Evolutionary conservation across 2,888 invertebrate genomes (phyloP).

Genomic region (Alentia gelatinosa): DNA sequence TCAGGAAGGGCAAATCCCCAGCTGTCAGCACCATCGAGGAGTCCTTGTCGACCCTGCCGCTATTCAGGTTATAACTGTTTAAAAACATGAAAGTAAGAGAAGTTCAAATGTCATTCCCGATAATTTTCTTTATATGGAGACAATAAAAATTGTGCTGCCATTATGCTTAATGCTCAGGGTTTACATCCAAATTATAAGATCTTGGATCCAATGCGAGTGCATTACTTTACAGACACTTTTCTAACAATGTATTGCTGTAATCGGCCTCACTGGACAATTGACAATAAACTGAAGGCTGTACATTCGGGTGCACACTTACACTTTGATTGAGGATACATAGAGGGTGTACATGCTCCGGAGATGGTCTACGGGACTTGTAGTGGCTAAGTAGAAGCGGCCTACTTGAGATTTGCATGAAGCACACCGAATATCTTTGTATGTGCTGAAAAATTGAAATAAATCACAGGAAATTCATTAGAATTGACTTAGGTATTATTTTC

Average conservation of each 20-base stretch:
- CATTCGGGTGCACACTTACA: too few species aligned
- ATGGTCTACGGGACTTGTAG: not conserved
- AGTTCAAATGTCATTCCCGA: too few species aligned
- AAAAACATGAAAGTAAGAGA: too few species aligned
- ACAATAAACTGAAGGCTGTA: not conserved
- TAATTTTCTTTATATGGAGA: too few species aligned
- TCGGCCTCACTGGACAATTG: not conserved
- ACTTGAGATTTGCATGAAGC: not conserved
- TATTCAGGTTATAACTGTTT: not conserved
- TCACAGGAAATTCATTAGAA: too few species aligned
- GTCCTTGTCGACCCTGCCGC: not conserved
- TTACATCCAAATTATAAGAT: too few species aligned
- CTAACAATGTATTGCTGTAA: too few species aligned
- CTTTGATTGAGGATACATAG: not conserved
- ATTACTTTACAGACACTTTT: too few species aligned
- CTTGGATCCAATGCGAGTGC: too few species aligned
- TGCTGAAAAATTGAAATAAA: not conserved
- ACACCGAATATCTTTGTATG: not conserved
- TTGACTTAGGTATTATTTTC: too few species aligned
- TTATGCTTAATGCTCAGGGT: too few species aligned
- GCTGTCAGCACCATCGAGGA: not conserved
- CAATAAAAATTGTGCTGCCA: too few species aligned
- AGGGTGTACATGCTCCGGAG: conserved; percentile 6
- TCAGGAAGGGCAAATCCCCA: not conserved
- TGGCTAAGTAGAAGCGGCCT: conserved; percentile 9